These are phyloP conservation scores for Scleropages formosus DNA, from an alignment of 2,797 vertebrate genomes.

Conservation along the genomic window DNA sequence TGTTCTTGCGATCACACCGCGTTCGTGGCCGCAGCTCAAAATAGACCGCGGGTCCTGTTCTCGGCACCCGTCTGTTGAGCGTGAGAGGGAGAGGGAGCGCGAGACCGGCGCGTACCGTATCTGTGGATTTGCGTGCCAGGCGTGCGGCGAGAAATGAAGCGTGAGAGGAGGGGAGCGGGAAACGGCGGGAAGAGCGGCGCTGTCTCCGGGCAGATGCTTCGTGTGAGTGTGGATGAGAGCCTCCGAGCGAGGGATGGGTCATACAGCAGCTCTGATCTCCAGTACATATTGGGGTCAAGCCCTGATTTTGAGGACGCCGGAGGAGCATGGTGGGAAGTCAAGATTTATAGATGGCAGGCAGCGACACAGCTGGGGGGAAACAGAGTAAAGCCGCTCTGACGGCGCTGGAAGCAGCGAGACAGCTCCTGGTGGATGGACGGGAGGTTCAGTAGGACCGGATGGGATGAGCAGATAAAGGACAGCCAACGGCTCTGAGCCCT, in stretches of 20 bases:
- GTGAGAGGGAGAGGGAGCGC: not conserved
- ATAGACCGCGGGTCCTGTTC: not conserved
- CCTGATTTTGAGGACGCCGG: too few species aligned
- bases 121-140: not conserved
- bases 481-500: constrained; percentile 1
- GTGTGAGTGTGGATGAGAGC: too few species aligned
- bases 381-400: too few species aligned
- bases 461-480: constrained; percentile 2
- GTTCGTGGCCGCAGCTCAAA: not conserved
- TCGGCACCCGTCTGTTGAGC: not conserved
- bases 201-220: not conserved
- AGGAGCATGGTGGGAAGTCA: too few species aligned
- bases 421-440: constrained; percentile 1
- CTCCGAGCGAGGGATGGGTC: too few species aligned
- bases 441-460: constrained; percentile 1
- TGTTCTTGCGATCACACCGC: not conserved
- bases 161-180: not conserved
- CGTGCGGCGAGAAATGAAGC: not conserved
- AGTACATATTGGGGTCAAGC: too few species aligned
- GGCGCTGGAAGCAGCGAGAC: not conserved
- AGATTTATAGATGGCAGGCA: too few species aligned
- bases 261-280: too few species aligned
- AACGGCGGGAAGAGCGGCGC: not conserved
- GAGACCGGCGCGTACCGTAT: not conserved
- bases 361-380: too few species aligned